These are phyloP conservation scores for Bambusicola thoracicus DNA, from an alignment of 2,113 vertebrate genomes.

Conservation along the genomic window DNA sequence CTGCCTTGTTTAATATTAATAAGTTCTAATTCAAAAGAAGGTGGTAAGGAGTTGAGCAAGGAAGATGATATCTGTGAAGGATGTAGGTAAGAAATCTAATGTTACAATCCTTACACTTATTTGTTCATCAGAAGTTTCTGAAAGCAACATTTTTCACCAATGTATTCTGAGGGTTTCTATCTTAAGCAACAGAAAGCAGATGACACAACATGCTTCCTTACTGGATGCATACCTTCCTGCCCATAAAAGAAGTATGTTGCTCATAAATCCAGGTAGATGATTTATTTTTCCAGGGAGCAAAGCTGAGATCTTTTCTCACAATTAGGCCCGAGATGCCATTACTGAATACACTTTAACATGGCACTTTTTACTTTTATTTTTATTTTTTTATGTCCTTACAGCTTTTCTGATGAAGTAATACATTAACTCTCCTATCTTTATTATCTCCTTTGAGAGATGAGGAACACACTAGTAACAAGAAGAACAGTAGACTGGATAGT, in stretches of 20 bases:
- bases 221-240: not conserved
- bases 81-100: not conserved
- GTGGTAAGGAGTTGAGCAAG: not conserved
- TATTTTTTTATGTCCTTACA: conserved; percentile 24
- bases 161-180: not conserved
- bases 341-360: not conserved
- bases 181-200: not conserved
- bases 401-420: not conserved
- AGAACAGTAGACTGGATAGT: not conserved
- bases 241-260: not conserved
- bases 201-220: not conserved
- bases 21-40: not conserved
- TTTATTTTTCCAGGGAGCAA: not conserved
- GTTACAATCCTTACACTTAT: not conserved
- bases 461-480: not conserved
- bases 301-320: not conserved
- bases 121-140: not conserved
- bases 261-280: not conserved
- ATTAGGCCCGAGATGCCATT: not conserved
- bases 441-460: not conserved
- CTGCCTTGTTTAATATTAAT: not conserved
- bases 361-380: not conserved
- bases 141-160: not conserved
- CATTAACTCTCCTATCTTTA: not conserved
- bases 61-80: not conserved